These are phyloP conservation scores for Rhopalosiphum maidis DNA, from an alignment of 1,140 invertebrate species.

Conservation along the genomic window DNA sequence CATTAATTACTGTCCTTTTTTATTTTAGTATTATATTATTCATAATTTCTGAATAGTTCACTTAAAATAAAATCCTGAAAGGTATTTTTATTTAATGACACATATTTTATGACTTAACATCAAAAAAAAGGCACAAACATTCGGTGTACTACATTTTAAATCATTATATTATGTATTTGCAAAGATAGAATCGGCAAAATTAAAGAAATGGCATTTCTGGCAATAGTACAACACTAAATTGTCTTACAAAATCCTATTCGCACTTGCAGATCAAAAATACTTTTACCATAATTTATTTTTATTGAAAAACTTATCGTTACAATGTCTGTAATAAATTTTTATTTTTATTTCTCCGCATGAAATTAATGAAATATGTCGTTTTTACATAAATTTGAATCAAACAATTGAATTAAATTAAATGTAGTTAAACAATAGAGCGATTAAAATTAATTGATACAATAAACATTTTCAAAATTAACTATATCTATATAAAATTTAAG, in stretches of 20 bases:
- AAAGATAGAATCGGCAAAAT: not conserved
- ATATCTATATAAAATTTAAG: not conserved
- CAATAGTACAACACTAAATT: not conserved
- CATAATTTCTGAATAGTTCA: not conserved
- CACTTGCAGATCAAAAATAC: conserved; percentile 18
- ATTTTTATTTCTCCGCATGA: not conserved
- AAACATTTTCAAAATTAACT: not conserved
- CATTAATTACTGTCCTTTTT: not conserved
- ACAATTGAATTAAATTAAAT: not conserved
- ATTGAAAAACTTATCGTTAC: not conserved
- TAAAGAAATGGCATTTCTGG: conserved; percentile 22
- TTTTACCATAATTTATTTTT: not conserved
- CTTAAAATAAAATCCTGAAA: not conserved
- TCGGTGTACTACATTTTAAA: not conserved
- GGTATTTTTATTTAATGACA: not conserved
- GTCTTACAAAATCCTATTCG: not conserved
- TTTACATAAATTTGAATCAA: not conserved
- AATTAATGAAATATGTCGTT: not conserved
- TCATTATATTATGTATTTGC: not conserved
- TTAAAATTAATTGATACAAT: not conserved
- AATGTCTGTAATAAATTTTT: not conserved
- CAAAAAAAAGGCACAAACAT: not conserved
- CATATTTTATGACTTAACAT: not conserved
- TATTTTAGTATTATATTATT: not conserved
- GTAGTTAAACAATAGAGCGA: too few relatives aligned